Base-by-base conservation (phyloP, 2,797 vertebrate species). In the Pelobates cultripes region DNA sequence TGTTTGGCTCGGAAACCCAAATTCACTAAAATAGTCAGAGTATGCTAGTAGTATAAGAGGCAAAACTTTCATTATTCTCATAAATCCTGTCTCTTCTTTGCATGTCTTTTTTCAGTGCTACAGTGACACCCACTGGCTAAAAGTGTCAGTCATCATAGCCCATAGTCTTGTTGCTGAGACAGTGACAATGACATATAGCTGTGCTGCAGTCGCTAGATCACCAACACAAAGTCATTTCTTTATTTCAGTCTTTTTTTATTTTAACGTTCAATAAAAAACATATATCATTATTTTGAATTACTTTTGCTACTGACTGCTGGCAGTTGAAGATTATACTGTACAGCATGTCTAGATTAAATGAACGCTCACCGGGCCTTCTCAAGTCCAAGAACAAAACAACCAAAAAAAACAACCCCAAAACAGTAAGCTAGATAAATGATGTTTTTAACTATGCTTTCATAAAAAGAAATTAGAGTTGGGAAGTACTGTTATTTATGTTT, bases 251-350 rank as follows among this genome's bases (percentile, higher is more conserved):
- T 55, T 0, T 0, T 71, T 69, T 15, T 84, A 45, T 44, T 81
- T 70, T 6, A 76, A 0, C 12, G 61, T 43, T 72, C 45, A 79
- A 61, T 82, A 87, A 78, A 78, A 75, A 7, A 74, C 55, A 14
- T 17, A 8, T 3, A 41, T 68, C 10, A 2, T 0, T 2, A 43
- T 51, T 40, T 10, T 13, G 10, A 74, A 69, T 42, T 75, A 77
- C 77, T 81, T 7, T 51, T 17, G 78, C 9, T 51, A 2, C 63
- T 86, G 79, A 79, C 43, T 82, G 4, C 41, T 70, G 28, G 41
- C 78, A 86, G 51, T 73, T 85, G 61, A 88, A 75, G 8, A 61
- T 61, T 4, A 67, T 73, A 53, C 41, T 42, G 7, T 15, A 68
- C 28, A 28, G 28, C 28, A 28, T 42, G 13, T 43, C 66, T 68